Conservation (phyloP, 2,888 invertebrate species). For the Xanthostigma xanthostigma region DNA sequence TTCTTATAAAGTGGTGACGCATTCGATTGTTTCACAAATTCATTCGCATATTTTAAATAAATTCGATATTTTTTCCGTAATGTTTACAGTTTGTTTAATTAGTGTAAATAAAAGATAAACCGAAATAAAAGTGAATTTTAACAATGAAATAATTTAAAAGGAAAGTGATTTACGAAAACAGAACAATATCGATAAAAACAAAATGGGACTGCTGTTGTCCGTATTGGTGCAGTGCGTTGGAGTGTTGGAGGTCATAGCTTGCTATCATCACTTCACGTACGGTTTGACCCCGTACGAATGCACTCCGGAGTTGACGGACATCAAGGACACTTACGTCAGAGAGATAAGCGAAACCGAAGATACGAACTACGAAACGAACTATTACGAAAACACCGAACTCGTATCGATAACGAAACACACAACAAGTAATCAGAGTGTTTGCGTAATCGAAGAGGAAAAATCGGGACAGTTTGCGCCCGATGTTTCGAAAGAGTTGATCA, state of each 20-base stretch:
- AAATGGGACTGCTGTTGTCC: conserved; percentile 62
- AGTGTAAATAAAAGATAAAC: too few relatives aligned
- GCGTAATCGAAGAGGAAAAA: background rate
- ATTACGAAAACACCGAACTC: conserved; percentile 9
- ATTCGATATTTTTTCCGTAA: too few relatives aligned
- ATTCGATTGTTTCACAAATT: too few relatives aligned
- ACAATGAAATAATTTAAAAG: too few relatives aligned
- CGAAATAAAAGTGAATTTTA: too few relatives aligned
- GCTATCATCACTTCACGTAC: conserved; percentile 34
- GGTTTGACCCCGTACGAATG: conserved; percentile 21
- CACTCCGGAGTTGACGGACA: conserved; percentile 20
- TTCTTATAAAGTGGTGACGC: too few relatives aligned
- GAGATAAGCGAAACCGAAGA: background rate
- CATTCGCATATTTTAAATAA: too few relatives aligned
- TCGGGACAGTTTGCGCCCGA: too few relatives aligned
- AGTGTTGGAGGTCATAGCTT: conserved; percentile 49
- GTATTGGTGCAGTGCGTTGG: conserved; percentile 62
- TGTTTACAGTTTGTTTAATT: too few relatives aligned
- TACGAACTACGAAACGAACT: conserved; percentile 2
- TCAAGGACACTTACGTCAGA: conserved; percentile 12
- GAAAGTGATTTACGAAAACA: background rate
- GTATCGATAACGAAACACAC: conserved; percentile 5
- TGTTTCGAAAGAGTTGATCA: too few relatives aligned
- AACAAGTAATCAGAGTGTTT: conserved; percentile 1
- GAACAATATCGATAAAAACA: conserved; percentile 19